Evolutionary conservation across 2,797 vertebrate species (phyloP).

Genomic region (Gymnodraco acuticeps): DNA sequence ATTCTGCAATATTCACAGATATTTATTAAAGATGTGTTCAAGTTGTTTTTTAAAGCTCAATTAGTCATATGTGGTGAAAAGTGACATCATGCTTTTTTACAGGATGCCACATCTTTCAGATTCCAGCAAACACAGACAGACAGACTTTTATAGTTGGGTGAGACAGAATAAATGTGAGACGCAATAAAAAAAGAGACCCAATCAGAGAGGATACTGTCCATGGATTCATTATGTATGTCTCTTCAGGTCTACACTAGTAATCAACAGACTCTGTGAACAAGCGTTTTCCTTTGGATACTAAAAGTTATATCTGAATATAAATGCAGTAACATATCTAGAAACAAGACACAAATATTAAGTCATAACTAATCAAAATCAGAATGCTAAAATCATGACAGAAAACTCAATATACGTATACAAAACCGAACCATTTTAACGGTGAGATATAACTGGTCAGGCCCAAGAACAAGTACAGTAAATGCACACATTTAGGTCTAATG

Average conservation of each 20-base stretch:
- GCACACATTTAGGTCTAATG: neutral
- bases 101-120: constrained; percentile 47
- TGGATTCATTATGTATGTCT: constrained; percentile 10
- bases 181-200: constrained; percentile 24
- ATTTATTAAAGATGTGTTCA: constrained; percentile 51
- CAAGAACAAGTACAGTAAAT: neutral
- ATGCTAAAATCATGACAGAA: no score
- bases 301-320: constrained; percentile 1
- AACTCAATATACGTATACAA: no score
- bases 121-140: constrained; percentile 60
- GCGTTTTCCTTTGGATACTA: neutral
- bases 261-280: neutral
- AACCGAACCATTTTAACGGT: neutral
- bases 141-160: constrained; percentile 52
- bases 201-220: constrained; percentile 8
- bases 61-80: constrained; percentile 53
- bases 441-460: neutral
- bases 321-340: neutral
- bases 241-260: constrained; percentile 16
- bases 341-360: constrained; percentile 10
- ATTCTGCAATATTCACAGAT: constrained; percentile 42
- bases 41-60: constrained; percentile 49
- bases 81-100: constrained; percentile 61
- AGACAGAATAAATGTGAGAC: constrained; percentile 45
- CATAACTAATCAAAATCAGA: constrained; percentile 2